Percentiles rank a stretch among this genome's conserved stretches.
Evolutionary conservation across 2,797 vertebrate species (phyloP).

Genomic region (Dicrostonyx torquatus): DNA sequence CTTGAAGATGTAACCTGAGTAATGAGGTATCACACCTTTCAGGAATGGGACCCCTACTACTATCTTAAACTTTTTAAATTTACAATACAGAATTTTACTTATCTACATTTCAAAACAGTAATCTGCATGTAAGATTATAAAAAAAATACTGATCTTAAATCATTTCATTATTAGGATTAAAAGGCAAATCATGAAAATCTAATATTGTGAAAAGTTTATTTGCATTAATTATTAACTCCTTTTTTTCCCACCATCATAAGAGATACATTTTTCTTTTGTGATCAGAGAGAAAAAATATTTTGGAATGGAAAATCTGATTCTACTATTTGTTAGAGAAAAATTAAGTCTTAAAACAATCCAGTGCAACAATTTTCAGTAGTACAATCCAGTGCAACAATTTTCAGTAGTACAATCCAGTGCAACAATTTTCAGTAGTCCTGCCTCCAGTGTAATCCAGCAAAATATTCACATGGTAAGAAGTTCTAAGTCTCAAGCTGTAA

Average conservation of each 20-base stretch:
- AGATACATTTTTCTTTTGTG: conserved; percentile 67
- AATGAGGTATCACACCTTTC: not conserved
- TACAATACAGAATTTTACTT: not conserved
- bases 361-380: conserved; percentile 73
- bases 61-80: not conserved
- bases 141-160: not conserved
- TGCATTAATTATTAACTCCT: conserved; percentile 72
- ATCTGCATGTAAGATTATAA: conserved; percentile 35
- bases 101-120: conserved; percentile 21
- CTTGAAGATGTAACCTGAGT: not conserved
- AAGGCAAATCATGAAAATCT: conserved; percentile 72
- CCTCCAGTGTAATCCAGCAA: conserved; percentile 69
- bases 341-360: conserved; percentile 60
- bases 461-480: conserved; percentile 54
- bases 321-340: conserved; percentile 66
- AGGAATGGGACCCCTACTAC: not conserved
- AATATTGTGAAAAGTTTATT: conserved; percentile 80
- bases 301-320: conserved; percentile 70
- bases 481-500: conserved; percentile 10
- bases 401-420: conserved; percentile 70
- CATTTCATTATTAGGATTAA: conserved; percentile 60
- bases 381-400: conserved; percentile 52
- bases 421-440: conserved; percentile 73
- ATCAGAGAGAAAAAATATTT: conserved; percentile 71
- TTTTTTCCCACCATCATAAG: conserved; percentile 70